These are phyloP conservation scores for Lithophane ornitopus DNA, from an alignment of 2,888 invertebrate genomes.

Conservation along the genomic window DNA sequence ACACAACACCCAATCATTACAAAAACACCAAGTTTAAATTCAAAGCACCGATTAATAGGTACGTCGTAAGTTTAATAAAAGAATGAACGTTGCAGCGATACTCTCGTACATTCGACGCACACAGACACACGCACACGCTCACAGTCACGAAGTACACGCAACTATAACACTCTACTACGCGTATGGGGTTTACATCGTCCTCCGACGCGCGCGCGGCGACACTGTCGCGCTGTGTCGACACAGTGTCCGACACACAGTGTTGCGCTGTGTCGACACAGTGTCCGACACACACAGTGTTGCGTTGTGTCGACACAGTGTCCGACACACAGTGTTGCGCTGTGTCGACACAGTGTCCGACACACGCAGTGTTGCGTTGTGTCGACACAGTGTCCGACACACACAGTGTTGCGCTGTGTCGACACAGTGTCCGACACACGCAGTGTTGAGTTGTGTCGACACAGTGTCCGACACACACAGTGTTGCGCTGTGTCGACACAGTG, in stretches of 20 bases:
- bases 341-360: not conserved
- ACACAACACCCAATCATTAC: conserved; percentile 63
- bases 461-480: not conserved
- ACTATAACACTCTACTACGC: conserved; percentile 74
- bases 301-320: not conserved
- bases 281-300: not conserved
- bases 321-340: not conserved
- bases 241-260: not conserved
- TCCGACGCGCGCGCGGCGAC: conserved; percentile 45
- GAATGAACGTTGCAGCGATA: conserved; percentile 50
- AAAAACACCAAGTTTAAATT: conserved; percentile 63
- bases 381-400: not conserved
- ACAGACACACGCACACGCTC: conserved; percentile 53
- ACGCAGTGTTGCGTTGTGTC: not conserved
- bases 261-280: not conserved
- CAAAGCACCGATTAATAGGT: conserved; percentile 68
- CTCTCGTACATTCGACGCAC: conserved; percentile 36
- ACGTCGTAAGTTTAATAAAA: conserved; percentile 56
- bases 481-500: no score
- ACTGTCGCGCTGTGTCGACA: not conserved
- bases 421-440: not conserved
- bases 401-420: not conserved
- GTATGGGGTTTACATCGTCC: conserved; percentile 82
- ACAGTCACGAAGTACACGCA: conserved; percentile 60
- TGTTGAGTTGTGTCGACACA: not conserved